Evolutionary conservation across 2,797 vertebrate genomes (phyloP), one percentile per base, ranked within the genome.

Genomic region (Novumbra hubbsi): DNA sequence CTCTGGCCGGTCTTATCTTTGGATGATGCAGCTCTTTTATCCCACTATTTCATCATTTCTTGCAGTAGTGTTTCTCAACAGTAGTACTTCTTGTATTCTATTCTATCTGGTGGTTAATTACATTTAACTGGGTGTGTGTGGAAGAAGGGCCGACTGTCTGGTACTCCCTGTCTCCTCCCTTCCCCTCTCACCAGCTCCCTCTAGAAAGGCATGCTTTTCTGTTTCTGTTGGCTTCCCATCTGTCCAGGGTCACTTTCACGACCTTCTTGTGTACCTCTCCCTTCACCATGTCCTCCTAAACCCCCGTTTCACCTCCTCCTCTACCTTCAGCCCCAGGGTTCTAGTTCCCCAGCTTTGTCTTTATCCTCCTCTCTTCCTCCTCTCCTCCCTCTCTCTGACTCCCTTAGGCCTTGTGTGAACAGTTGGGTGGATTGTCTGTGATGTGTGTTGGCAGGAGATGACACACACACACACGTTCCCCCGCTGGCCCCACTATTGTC

Each of bases 401-500:
- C 86, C 85, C 84, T 64, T 80, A 84, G 86, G 87, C 65, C 17
- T 55, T 55, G 27, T 71, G 76, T 72, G 83, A 85, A 85, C 86
- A 82, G 81, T 91, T 87, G 87, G 81, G 84, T 80, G 83, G 82
- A 86, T 89, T 90, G 86, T 92, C 83, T 89, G 80, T 81, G 86
- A 88, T 81, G 84, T 88, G 82, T 70, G 86, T 88, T 77, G 76
- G 85, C 84, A 86, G 81, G 79, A 88, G 88, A 79, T 76, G 77
- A 76, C 70, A 65, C 60, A 74, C 70, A 50, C 72, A 55, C 15
- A 70, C 68, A 68, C 78, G 28, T 38, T 62, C 63, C 34, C 70
- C 71, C 32, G 76, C 70, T 76, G 80, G 73, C 74, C 83, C 68
- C 24, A 84, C 79, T 85, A 80, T 89, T 91, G 87, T 87, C 75